Base-by-base conservation (phyloP, 2,797 vertebrate genomes). In the Sebastes itinus region DNA sequence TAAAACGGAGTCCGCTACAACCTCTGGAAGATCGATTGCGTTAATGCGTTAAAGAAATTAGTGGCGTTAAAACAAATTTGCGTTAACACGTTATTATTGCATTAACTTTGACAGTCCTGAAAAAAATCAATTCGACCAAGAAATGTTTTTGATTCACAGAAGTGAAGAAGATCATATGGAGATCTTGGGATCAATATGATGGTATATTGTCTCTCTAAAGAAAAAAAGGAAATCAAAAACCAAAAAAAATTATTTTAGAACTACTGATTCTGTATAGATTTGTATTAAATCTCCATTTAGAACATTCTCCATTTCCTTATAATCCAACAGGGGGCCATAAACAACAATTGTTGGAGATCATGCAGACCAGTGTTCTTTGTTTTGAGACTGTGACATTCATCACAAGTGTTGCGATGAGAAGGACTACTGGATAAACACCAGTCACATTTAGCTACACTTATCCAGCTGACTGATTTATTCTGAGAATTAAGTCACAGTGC, bases 401-500 rank as follows among this genome's bases (percentile, higher is more conserved):
- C 85, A 89, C 70, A 70, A 58, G 60, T 60, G 75, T 87, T 88
- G 85, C 62, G 75, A 77, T 87, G 77, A 85, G 82, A 88, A 67
- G 71, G 65, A 87, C 90, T 89, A 89, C 85, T 91, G 90, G 86
- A 89, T 88, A 88, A 92, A 92, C 88, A 90, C 63, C 58, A 85
- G 71, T 42, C 71, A 54, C 70, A 84, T 85, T 72, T 38, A 75
- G 77, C 74, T 88, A 77, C 82, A 78, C 77, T 83, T 77, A 72
- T 76, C 71, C 73, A 20, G 81, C 73, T 89, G 83, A 93, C 74
- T 72, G 85, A 93, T 91, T 92, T 88, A 92, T 87, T 81, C 75
- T 88, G 84, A 89, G 87, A 90, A 88, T 84, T 25, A 84, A 80
- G 79, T 86, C 85, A 76, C 78, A 63, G 60, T 61, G 72, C 59